Evolutionary conservation across 2,888 invertebrate genomes (phyloP).

Genomic region (Temnothorax rugatulus): DNA sequence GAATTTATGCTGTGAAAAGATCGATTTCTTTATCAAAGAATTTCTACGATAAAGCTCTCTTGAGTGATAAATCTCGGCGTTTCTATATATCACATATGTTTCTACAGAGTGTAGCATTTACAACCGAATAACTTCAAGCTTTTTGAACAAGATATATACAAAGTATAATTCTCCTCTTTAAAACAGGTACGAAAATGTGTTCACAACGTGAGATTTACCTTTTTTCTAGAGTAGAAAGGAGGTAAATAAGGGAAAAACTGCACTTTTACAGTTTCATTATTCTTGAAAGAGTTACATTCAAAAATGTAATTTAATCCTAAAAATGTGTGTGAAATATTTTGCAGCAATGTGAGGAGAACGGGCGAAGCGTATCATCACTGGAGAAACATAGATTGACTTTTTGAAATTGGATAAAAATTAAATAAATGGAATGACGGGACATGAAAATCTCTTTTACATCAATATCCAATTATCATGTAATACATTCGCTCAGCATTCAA

Average conservation of each 20-base stretch:
- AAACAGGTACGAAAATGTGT: constrained; percentile 9
- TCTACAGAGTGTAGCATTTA: not conserved
- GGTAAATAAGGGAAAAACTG: not conserved
- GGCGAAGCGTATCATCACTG: constrained; percentile 2
- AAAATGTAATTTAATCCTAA: not conserved
- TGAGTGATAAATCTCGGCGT: constrained; percentile 1
- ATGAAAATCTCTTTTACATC: constrained; percentile 27
- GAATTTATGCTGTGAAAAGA: not conserved
- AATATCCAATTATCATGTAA: constrained; percentile 31
- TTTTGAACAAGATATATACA: not conserved
- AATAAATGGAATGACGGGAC: constrained; percentile 13
- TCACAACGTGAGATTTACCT: not conserved
- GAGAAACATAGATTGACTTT: not conserved
- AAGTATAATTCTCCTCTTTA: constrained; percentile 18
- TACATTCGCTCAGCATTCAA: constrained; percentile 23
- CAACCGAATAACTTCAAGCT: not conserved
- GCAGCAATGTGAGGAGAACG: not conserved
- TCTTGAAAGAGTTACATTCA: not conserved
- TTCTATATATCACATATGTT: not conserved
- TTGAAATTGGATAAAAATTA: constrained; percentile 15
- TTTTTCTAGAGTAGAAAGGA: not conserved
- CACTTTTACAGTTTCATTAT: not conserved
- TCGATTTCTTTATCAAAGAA: constrained; percentile 12
- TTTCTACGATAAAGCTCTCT: not conserved
- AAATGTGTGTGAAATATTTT: constrained; percentile 31